A percentile compares a stretch with the other conserved stretches of the same genome.
Conservation (phyloP, 1,140 invertebrate genomes). For the Periplaneta americana region DNA sequence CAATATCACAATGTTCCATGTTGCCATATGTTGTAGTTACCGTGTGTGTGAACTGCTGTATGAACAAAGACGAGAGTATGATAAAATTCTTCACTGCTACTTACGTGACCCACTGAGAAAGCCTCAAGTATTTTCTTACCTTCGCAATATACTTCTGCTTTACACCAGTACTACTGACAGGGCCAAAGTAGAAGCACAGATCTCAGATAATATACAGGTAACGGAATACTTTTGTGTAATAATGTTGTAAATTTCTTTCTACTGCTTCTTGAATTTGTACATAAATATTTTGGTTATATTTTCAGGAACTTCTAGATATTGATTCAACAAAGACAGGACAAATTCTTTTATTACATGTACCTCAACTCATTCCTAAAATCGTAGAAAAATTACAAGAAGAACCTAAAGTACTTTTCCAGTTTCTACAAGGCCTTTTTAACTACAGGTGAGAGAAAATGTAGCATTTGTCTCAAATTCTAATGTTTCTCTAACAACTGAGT, state of each 20-base stretch:
- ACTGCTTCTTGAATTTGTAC: not conserved
- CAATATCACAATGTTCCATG: too few relatives aligned
- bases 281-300: not conserved
- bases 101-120: slow-evolving; percentile 47
- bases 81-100: slow-evolving; percentile 53
- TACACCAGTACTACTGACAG: not conserved
- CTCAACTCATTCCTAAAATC: slow-evolving; percentile 30
- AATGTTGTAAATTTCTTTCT: slow-evolving; percentile 15
- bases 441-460: slow-evolving; percentile 36
- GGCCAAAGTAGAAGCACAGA: slow-evolving; percentile 17
- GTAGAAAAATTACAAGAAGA: slow-evolving; percentile 37
- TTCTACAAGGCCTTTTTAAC: slow-evolving; percentile 56
- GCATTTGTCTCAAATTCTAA: too few relatives aligned
- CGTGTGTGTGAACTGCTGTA: slow-evolving; percentile 57
- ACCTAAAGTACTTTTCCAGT: slow-evolving; percentile 36
- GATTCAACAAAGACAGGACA: slow-evolving; percentile 24
- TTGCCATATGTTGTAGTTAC: too few relatives aligned
- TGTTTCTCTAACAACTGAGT: too few relatives aligned
- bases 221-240: slow-evolving; percentile 18
- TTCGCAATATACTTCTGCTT: slow-evolving; percentile 31
- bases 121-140: slow-evolving; percentile 36
- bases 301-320: slow-evolving; percentile 40
- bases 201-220: slow-evolving; percentile 20
- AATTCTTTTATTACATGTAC: slow-evolving; percentile 22
- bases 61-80: slow-evolving; percentile 46